Evolutionary conservation across 2,113 vertebrate genomes (phyloP), one percentile per base, ranked within the genome.

Genomic region (Taurulus bubalis): DNA sequence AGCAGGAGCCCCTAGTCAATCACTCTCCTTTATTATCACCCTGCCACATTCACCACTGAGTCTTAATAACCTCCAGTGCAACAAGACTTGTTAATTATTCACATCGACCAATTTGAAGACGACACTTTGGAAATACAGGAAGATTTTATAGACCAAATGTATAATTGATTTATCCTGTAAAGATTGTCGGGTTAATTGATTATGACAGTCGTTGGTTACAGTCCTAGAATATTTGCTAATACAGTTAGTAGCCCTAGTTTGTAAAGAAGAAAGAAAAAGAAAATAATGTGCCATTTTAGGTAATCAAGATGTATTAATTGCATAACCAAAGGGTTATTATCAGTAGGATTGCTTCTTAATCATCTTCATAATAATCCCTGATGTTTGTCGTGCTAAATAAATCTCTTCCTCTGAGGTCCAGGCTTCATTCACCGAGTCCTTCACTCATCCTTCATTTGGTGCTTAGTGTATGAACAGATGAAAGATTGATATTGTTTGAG

Each of bases 401-500:
- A 28, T 16, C 32, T 71, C 53, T 70, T 80, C 51, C n/a, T 55
- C 28, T 12, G 3, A 62, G 28, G n/a, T 42, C 32, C 49, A 65
- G 20, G 12, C 62, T 55, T 83, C 70, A 71, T 63, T 42, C 65
- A 59, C 28, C 0, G 6, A 64, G 55, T 78, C 42, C 32, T 12
- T 22, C 40, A 60, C 18, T 11, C 79, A 49, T 81, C 65, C 68
- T 58, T 34, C 49, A 67, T 38, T 64, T 53, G 65, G 75, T 74
- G 40, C 63, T 70, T 42, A 18, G 45, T 73, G 26, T 65, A 71
- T 45, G 68, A 89, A 74, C 71, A 56, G 79, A 91, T 87, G 83
- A 88, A 85, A 87, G 77, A 89, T 92, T 83, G 80, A 91, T 92
- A 45, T 55, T 88, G 85, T 90, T 89, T 84, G 65, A 59, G 63